Conservation (phyloP, 2,888 invertebrate genomes). For the Morinoia aosen region DNA sequence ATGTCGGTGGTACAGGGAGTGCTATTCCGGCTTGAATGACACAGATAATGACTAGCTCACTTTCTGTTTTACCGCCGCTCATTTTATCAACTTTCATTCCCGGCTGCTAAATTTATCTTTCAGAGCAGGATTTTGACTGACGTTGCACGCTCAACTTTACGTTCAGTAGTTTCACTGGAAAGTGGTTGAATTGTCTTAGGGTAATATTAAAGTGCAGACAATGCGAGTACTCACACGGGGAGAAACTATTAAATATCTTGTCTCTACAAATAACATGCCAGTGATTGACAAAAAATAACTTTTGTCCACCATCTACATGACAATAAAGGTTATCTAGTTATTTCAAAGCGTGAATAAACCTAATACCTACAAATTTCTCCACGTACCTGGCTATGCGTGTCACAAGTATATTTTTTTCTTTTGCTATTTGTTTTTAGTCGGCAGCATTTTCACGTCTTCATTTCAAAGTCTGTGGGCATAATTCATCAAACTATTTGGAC, state of each 20-base stretch:
- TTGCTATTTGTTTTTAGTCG: too few species aligned
- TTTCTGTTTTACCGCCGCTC: not conserved
- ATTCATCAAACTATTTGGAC: not conserved
- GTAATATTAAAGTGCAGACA: not conserved
- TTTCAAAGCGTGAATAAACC: not conserved
- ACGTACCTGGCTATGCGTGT: too few species aligned
- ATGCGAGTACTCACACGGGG: not conserved
- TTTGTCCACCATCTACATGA: not conserved
- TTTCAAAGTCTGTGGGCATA: not conserved
- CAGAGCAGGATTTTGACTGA: too few species aligned
- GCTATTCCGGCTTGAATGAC: constrained; percentile 2
- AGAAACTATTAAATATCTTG: not conserved
- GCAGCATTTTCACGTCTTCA: too few species aligned
- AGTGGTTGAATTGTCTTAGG: not conserved
- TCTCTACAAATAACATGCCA: not conserved
- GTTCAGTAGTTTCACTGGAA: not conserved
- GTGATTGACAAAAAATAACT: not conserved
- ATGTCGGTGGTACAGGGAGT: not conserved
- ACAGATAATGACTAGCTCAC: not conserved
- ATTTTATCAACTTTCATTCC: too few species aligned
- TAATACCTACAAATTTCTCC: too few species aligned
- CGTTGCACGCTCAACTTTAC: too few species aligned
- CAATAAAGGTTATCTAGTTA: not conserved
- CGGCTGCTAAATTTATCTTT: too few species aligned
- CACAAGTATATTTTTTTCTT: too few species aligned